A percentile compares a stretch with the other conserved stretches of the same genome.
Evolutionary conservation across 2,797 vertebrate species (phyloP).

Genomic region (Alectoris magna): DNA sequence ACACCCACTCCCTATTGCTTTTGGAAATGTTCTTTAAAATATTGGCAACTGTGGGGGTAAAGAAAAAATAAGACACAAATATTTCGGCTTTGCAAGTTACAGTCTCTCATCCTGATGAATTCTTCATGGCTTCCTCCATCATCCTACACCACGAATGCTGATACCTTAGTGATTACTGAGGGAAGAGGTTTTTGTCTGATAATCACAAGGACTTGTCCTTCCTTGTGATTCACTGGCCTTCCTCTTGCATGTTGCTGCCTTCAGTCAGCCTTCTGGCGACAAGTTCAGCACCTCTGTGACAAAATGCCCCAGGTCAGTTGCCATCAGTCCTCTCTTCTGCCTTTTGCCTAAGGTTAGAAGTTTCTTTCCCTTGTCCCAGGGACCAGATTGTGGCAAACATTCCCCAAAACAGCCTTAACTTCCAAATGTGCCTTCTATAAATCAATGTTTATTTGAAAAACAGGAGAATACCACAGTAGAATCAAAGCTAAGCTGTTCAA

Average conservation of each 20-base stretch:
- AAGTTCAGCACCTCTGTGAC: slow-evolving; percentile 33
- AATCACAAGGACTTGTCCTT: not conserved
- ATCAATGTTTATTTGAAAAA: slow-evolving; percentile 69
- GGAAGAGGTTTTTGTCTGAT: not conserved
- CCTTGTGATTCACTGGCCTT: not conserved
- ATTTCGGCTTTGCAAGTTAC: not conserved
- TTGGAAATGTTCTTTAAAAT: slow-evolving; percentile 53
- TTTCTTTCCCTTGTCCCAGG: slow-evolving; percentile 48
- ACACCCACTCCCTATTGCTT: slow-evolving; percentile 42
- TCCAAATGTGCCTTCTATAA: slow-evolving; percentile 47
- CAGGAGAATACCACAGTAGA: slow-evolving; percentile 41
- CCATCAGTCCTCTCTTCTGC: not conserved
- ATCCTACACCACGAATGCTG: not conserved
- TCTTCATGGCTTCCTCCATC: not conserved
- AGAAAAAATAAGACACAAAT: not conserved
- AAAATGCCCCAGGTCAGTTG: slow-evolving; percentile 47
- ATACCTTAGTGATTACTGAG: not conserved
- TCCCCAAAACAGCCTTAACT: slow-evolving; percentile 26
- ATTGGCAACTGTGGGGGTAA: not conserved
- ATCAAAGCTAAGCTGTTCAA: slow-evolving; percentile 68
- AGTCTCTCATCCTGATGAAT: not conserved
- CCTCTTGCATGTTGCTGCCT: not conserved
- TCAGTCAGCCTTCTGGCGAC: slow-evolving; percentile 46
- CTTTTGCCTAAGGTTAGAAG: slow-evolving; percentile 62
- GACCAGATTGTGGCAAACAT: slow-evolving; percentile 38